Evolutionary conservation across 2,113 vertebrate genomes (phyloP).

Genomic region (Calidris pugnax): DNA sequence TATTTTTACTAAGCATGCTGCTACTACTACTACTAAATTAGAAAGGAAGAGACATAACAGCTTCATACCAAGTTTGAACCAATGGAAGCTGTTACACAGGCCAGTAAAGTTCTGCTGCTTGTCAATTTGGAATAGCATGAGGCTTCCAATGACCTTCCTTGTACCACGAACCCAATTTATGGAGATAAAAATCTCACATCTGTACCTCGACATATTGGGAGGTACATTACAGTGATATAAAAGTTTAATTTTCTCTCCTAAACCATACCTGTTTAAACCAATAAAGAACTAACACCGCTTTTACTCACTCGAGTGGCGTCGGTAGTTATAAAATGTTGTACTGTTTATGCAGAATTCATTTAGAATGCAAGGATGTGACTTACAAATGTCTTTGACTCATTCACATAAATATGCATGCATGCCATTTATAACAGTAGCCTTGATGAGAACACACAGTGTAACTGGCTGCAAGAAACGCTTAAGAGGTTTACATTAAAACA

Average conservation of each 20-base stretch:
- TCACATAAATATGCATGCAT: conserved; percentile 81
- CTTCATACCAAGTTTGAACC: background rate
- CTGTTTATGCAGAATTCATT: conserved; percentile 74
- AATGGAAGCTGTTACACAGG: background rate
- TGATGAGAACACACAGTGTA: conserved; percentile 81
- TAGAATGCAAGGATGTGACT: conserved; percentile 79
- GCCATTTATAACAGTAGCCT: conserved; percentile 83
- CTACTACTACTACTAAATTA: background rate
- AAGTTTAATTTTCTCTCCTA: conserved; percentile 60
- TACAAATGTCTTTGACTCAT: conserved; percentile 82
- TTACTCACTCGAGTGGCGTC: conserved; percentile 50
- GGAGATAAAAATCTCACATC: conserved; percentile 36
- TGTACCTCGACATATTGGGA: conserved; percentile 57
- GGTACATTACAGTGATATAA: conserved; percentile 53
- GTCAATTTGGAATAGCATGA: background rate
- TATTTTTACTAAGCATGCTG: background rate
- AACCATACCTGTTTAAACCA: conserved; percentile 59
- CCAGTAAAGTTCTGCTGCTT: conserved; percentile 3
- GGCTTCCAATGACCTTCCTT: conserved; percentile 40
- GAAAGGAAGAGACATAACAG: background rate
- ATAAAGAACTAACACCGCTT: conserved; percentile 37
- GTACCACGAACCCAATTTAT: conserved; percentile 42
- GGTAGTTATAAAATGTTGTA: conserved; percentile 58
- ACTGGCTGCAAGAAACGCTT: conserved; percentile 73
- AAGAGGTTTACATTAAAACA: conserved; percentile 79